Base-by-base conservation (phyloP, 1,140 invertebrate genomes). In the Drosophila oshimai region DNA sequence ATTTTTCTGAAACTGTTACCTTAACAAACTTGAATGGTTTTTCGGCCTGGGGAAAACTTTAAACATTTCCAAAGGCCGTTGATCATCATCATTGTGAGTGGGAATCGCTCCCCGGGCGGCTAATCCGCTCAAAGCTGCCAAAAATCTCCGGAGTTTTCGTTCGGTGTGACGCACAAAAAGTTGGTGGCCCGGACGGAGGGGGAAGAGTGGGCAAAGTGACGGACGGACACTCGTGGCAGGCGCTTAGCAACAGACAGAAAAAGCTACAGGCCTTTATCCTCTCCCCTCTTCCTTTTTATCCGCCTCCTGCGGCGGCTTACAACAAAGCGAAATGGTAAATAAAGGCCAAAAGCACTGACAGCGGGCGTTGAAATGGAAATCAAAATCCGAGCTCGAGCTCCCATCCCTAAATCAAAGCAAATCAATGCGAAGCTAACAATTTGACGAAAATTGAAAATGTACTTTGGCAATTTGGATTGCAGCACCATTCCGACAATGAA, bases 361-460 rank as follows among this genome's bases (percentile, higher is more conserved):
- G 76, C 67, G 67, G 55, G 67, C 67, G 67, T 71, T 72, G 77
- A 50, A 71, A 61, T 50, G 67, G 68, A 71, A 86, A 87, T 80
- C 65, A 73, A 60, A 86, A 86, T 86, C 81, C 67, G 70, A 80
- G 68, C 53, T n/a, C n/a, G n/a, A n/a, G n/a, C n/a, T n/a, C 49
- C 20, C 29, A 61, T 46, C 31, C 37, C 50, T 18, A 62, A 86
- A 86, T 86, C 80, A 86, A 86, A 86, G 75, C 61, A 73, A 86
- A 86, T 86, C 80, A 86, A 86, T 86, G 74, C 53, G 28, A 28
- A 28, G 50, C 50, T 31, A 26, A 9, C 6, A 64, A 58, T 54
- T 57, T 74, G 70, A 75, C 78, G 79, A 84, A 84, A 84, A 84
- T 84, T 86, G 80, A 84, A 84, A 86, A 86, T 84, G 64, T 84